Percentiles rank a stretch among this genome's conserved stretches.
phyloP scores from a whole-genome alignment of 2,888 invertebrate genomes.

The Choreutis nemorana region DNA sequence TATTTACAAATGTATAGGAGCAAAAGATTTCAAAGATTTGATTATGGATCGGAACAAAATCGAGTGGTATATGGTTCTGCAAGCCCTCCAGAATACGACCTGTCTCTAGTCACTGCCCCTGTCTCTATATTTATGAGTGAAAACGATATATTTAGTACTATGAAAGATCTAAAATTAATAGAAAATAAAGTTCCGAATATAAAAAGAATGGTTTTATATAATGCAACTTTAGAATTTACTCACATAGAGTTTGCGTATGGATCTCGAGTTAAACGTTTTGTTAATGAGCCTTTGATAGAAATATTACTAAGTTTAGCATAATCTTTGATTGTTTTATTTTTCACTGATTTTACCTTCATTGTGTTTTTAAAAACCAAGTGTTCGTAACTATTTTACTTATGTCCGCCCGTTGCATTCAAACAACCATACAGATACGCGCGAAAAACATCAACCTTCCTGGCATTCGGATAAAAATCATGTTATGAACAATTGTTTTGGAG shows the following conservation, averaged over 20 bases:
- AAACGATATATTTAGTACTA: slow-evolving; percentile 39
- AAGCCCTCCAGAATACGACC: slow-evolving; percentile 32
- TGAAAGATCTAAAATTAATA: slow-evolving; percentile 26
- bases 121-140: slow-evolving; percentile 36
- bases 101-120: slow-evolving; percentile 32
- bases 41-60: slow-evolving; percentile 31
- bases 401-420: background rate
- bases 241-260: slow-evolving; percentile 51
- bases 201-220: slow-evolving; percentile 23
- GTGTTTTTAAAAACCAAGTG: background rate
- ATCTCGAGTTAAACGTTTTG: slow-evolving; percentile 26
- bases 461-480: too few species aligned
- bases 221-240: slow-evolving; percentile 34
- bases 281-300: slow-evolving; percentile 31
- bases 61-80: slow-evolving; percentile 22
- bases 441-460: too few species aligned
- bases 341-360: background rate
- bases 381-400: too few species aligned
- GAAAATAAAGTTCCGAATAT: slow-evolving; percentile 27
- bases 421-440: background rate
- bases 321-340: background rate
- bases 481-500: too few species aligned
- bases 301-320: too few species aligned
- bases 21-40: slow-evolving; percentile 38
- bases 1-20: slow-evolving; percentile 37